Evolutionary conservation across 2,797 vertebrate genomes (phyloP).

Genomic region (Hoplostethus mediterraneus): DNA sequence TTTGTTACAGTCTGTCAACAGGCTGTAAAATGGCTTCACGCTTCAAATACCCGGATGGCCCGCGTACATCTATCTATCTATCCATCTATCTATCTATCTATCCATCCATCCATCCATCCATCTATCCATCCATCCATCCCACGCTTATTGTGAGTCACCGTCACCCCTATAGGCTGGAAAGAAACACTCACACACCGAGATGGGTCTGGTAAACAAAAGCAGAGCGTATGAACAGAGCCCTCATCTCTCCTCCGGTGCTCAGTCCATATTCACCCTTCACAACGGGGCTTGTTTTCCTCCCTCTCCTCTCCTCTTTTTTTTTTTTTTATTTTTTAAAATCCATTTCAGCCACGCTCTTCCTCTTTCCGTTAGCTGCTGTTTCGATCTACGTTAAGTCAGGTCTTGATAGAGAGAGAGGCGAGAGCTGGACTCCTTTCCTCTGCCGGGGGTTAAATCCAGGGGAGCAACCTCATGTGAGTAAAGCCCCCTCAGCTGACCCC

Average conservation of each 20-base stretch:
- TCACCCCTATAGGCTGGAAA: neutral
- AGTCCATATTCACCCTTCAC: too few species aligned
- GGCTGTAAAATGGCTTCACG: neutral
- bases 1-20: conserved; percentile 4
- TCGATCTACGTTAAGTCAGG: conserved; percentile 16
- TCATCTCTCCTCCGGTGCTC: neutral
- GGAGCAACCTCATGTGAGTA: conserved; percentile 58
- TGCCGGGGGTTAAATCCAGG: conserved; percentile 51
- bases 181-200: conserved; percentile 6
- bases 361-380: conserved; percentile 20
- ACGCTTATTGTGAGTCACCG: neutral
- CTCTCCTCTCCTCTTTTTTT: too few species aligned
- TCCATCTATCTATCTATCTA: too few species aligned
- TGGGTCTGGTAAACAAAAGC: neutral
- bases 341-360: neutral
- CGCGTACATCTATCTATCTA: neutral
- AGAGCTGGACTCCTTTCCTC: neutral
- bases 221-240: neutral
- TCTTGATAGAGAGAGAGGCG: neutral
- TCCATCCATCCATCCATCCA: too few species aligned
- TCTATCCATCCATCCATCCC: neutral
- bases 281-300: too few species aligned
- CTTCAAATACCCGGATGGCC: neutral
- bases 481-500: conserved; percentile 66
- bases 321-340: neutral